Conservation (phyloP, 2,888 invertebrate genomes). For the Allophyes oxyacanthae region DNA sequence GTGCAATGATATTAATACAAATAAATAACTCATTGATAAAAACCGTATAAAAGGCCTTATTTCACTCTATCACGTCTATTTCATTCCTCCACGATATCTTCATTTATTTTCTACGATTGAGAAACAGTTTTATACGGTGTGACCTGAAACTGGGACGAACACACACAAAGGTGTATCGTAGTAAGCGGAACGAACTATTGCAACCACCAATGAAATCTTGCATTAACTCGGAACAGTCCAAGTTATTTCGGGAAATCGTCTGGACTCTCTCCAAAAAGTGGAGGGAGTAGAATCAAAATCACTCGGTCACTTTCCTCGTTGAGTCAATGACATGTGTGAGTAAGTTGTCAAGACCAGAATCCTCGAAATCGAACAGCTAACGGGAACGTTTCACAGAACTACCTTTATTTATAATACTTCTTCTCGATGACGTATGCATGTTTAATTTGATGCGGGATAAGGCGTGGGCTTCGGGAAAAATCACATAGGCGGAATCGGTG, state of each 20-base stretch:
- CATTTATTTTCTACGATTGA: conserved; percentile 32
- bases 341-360: conserved; percentile 54
- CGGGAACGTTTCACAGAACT: conserved; percentile 66
- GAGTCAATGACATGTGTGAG: conserved; percentile 83
- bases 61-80: neutral
- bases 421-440: conserved; percentile 44
- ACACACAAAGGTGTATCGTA: conserved; percentile 50
- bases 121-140: conserved; percentile 34
- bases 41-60: too few relatives aligned
- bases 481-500: conserved; percentile 46
- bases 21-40: neutral
- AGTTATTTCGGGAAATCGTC: conserved; percentile 85
- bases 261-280: conserved; percentile 85
- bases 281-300: conserved; percentile 74
- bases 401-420: conserved; percentile 64
- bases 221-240: conserved; percentile 74
- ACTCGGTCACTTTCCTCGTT: conserved; percentile 84
- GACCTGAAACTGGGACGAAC: conserved; percentile 51
- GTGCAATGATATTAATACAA: neutral
- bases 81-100: conserved; percentile 17
- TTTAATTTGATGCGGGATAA: conserved; percentile 48
- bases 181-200: conserved; percentile 71
- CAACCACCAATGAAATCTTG: conserved; percentile 76
- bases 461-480: conserved; percentile 55
- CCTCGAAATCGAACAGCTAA: conserved; percentile 48